Base-by-base conservation (phyloP, 2,888 invertebrate species). In the Hydrotaea diabolus region DNA sequence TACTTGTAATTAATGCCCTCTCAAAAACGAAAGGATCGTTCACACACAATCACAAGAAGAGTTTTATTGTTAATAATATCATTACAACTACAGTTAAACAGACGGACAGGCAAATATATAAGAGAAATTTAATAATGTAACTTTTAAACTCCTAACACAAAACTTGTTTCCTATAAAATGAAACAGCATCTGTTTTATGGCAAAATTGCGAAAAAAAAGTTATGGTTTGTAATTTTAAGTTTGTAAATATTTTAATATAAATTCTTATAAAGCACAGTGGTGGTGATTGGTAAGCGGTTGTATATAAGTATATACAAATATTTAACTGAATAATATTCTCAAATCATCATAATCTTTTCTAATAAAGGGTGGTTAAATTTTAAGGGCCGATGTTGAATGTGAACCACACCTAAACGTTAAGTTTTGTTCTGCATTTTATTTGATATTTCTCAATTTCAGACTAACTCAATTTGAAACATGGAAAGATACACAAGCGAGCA, bases 101-200 rank as follows among this genome's bases (percentile, higher is more conserved):
- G n/a, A n/a, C n/a, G 13, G 31, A 55, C 36, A 74, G 15, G 62
- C 23, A 23, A 46, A 74, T 49, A 62, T 55, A 49, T 53, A 76
- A 46, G 17, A 57, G 15, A 26, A 76, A 49, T 2, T 17, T 69
- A 80, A 77, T 69, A 80, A 64, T 19, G 43, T 59, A 81, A 57
- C 69, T 59, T 83, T 80, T 64, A 75, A 75, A 77, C 23, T 31
- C 11, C 39, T 75, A 76, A 69, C 19, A 49, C 46, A 74, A 31
- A 73, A 81, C 66, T 78, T 78, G 80, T 81, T 77, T 81, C 59
- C 75, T 79, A 79, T 55, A 59, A 62, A 71, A 80, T 49, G 49
- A 49, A 55, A 11, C n/a, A n/a, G n/a, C n/a, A 39, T 39, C 19
- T 55, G 8, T 15, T 43, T 21, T 69, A 46, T n/a, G 26, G 26